Evolutionary conservation across 1,140 invertebrate species (phyloP).

Genomic region (Drosophila murphyi): DNA sequence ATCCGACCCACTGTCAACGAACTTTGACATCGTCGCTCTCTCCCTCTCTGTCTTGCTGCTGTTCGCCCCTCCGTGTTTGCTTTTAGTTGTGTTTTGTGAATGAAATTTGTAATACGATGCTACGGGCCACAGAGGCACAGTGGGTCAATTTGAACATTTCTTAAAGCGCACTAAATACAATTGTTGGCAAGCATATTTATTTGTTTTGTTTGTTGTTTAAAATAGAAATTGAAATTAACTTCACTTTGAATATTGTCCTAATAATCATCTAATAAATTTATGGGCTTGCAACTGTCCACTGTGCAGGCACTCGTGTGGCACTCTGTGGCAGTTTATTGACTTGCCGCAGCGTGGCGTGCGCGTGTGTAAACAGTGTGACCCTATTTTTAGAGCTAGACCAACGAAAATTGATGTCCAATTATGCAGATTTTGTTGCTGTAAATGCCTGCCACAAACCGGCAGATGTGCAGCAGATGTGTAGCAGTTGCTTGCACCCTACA

Average conservation of each 20-base stretch:
- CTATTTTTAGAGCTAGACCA: constrained; percentile 75
- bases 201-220: too few species aligned
- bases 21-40: constrained; percentile 67
- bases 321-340: constrained; percentile 72
- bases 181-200: too few species aligned
- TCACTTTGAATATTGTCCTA: too few species aligned
- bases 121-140: constrained; percentile 25
- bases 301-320: constrained; percentile 22
- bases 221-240: too few species aligned
- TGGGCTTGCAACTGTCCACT: constrained; percentile 7
- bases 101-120: constrained; percentile 78
- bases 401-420: constrained; percentile 74
- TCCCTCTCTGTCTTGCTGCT: constrained; percentile 3
- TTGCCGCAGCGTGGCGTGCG: constrained; percentile 52
- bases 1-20: constrained; percentile 70
- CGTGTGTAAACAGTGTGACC: constrained; percentile 63
- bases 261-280: too few species aligned
- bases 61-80: constrained; percentile 38
- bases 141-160: constrained; percentile 17
- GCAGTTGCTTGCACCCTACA: neutral
- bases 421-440: constrained; percentile 67
- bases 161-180: neutral
- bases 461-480: constrained; percentile 74
- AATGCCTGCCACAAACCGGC: constrained; percentile 11
- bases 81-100: constrained; percentile 72